Evolutionary conservation across 2,113 vertebrate species (phyloP).

Genomic region (Sturnira hondurensis): DNA sequence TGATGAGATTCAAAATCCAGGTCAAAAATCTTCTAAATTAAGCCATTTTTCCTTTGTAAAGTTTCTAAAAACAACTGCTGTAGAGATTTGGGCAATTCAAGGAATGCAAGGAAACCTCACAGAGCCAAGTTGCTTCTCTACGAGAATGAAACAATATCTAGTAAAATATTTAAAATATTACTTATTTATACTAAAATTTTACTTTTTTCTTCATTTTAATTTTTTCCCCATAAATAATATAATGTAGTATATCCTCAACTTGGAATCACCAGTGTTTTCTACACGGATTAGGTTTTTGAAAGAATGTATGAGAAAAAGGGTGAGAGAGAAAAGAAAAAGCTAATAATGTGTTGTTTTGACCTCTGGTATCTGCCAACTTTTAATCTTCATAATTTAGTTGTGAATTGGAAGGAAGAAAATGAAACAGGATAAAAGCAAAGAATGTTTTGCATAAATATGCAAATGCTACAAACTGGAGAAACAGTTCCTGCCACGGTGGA

Average conservation of each 20-base stretch:
- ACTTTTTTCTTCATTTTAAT: neutral
- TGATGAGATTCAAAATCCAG: slow-evolving; percentile 1
- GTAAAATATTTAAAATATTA: slow-evolving; percentile 26
- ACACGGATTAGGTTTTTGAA: slow-evolving; percentile 18
- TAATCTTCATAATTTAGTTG: slow-evolving; percentile 29
- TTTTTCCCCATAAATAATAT: neutral
- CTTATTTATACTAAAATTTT: slow-evolving; percentile 14
- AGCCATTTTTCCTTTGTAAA: slow-evolving; percentile 29
- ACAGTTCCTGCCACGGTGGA: neutral
- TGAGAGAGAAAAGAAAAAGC: neutral
- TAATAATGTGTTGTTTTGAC: slow-evolving; percentile 1
- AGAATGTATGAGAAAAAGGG: neutral
- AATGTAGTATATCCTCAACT: neutral
- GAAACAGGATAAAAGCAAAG: slow-evolving; percentile 42
- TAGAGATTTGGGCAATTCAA: slow-evolving; percentile 15
- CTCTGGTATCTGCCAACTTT: slow-evolving; percentile 27
- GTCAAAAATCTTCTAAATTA: slow-evolving; percentile 15
- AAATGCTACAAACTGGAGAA: slow-evolving; percentile 25
- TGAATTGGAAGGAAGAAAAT: slow-evolving; percentile 43
- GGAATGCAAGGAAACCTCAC: slow-evolving; percentile 4
- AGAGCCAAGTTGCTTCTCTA: slow-evolving; percentile 32
- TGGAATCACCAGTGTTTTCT: slow-evolving; percentile 34
- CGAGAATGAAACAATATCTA: slow-evolving; percentile 8
- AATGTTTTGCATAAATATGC: slow-evolving; percentile 13
- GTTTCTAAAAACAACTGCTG: slow-evolving; percentile 19